Conservation (phyloP, 2,113 vertebrate species). For the Melierax canorus region DNA sequence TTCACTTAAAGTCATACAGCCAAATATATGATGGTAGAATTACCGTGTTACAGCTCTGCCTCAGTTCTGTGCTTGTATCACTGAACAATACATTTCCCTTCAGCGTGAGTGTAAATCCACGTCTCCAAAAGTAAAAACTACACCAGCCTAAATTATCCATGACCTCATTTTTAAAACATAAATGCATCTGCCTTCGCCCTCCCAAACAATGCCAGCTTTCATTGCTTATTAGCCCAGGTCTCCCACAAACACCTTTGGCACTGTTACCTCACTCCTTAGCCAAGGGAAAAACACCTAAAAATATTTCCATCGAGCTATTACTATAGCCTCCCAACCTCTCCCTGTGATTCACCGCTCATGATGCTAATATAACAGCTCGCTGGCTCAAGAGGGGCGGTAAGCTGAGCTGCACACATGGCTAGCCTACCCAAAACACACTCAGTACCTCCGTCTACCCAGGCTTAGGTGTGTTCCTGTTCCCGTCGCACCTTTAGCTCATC, state of each 20-base stretch:
- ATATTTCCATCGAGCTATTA: not conserved
- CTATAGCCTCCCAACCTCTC: not conserved
- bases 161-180: constrained; percentile 53
- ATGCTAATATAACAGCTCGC: rapidly evolving
- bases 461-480: not conserved
- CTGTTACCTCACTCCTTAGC: constrained; percentile 13
- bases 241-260: constrained; percentile 39
- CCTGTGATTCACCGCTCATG: not conserved
- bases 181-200: not conserved
- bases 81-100: not conserved
- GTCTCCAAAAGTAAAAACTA: not conserved
- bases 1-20: not conserved
- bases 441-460: rapidly evolving
- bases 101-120: not conserved
- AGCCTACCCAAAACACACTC: rapidly evolving
- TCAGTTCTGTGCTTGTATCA: not conserved
- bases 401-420: not conserved
- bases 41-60: not conserved
- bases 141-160: constrained; percentile 5
- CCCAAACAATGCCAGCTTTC: constrained; percentile 41
- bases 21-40: not conserved
- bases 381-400: not conserved
- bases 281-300: constrained; percentile 25
- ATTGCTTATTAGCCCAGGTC: constrained; percentile 9
- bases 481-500: not conserved